phyloP scores from a whole-genome alignment of 2,797 vertebrate genomes.

The Betta splendens region DNA sequence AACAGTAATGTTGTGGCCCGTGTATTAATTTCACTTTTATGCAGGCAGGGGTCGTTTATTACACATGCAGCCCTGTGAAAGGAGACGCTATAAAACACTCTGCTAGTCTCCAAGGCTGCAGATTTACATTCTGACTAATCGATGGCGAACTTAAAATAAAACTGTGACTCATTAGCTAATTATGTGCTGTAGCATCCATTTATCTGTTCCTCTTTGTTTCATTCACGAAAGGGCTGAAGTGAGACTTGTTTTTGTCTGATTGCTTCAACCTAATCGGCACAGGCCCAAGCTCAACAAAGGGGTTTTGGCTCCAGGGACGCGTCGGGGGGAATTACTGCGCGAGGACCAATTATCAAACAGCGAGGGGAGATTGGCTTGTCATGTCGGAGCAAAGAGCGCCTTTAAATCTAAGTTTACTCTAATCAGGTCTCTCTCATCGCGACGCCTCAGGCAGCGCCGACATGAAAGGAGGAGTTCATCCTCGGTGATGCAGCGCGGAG shows the following conservation, averaged over 20 bases:
- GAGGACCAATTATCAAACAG: conserved; percentile 51
- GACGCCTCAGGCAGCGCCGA: conserved; percentile 28
- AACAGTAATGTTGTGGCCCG: neutral
- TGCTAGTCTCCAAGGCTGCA: conserved; percentile 12
- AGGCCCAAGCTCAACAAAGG: neutral
- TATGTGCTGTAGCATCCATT: conserved; percentile 34
- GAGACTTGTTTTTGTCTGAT: conserved; percentile 15
- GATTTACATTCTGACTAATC: conserved; percentile 47
- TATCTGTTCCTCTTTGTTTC: conserved; percentile 22
- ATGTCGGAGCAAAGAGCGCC: conserved; percentile 25
- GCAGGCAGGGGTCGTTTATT: conserved; percentile 39
- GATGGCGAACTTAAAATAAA: conserved; percentile 54
- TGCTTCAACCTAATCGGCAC: conserved; percentile 16
- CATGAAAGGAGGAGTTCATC: conserved; percentile 19
- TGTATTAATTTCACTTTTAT: conserved; percentile 41
- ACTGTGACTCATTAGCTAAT: conserved; percentile 52
- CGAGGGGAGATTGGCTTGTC: conserved; percentile 35
- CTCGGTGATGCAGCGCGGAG: conserved; percentile 18
- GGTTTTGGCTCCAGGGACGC: conserved; percentile 17
- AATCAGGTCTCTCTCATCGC: conserved; percentile 26
- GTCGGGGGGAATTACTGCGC: conserved; percentile 15
- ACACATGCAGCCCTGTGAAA: conserved; percentile 38
- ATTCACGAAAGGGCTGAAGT: conserved; percentile 26
- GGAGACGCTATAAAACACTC: conserved; percentile 47
- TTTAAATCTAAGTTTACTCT: conserved; percentile 36